Base-by-base conservation (phyloP, 92 coral and sea anemone species). In the Epizoanthus scotinus region DNA sequence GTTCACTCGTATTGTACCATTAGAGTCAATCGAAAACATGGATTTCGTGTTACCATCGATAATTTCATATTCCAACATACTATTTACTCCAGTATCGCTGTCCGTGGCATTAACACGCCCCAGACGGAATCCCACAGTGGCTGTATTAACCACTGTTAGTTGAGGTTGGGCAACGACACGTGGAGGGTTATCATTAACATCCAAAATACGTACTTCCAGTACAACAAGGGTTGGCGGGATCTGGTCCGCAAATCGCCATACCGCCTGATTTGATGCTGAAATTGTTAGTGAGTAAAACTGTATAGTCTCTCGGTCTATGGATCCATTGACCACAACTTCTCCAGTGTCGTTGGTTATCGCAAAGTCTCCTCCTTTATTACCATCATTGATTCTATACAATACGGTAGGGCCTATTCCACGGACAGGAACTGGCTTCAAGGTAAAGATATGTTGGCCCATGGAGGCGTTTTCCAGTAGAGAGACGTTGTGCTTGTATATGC, bases 111-210 rank as follows among this genome's bases (percentile, higher is more conserved):
- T 86, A 50, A 86, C 67, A 15, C 60, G 62, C 15, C 42, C 36
- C 38, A 86, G 65, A 8, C 59, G 31, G 72, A 54, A 82, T 15
- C 83, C 90, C 78, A 82, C 36, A 58, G 61, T 67, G 24, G 72
- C 79, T 21, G 90, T 86, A 57, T 86, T 86, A 42, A 65, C 56
- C 21, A 86, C 64, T 27, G 57, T 59, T 52, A 86, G 12, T 55
- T 78, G 70, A 24, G 54, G 78, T 5, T 81, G 44, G 1, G 56
- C 21, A 3, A 49, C 54, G 38, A 74, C 69, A 8, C 63, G 53
- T 19, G 90, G 90, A 5, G 54, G 25, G 63, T 86, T 86, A 52
- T 86, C 90, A 59, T 86, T 86, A 29, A 86, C 65, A 44, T 86
- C 90, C 61, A 74, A 60, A 15, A 86, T 34, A 21, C 26, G 57